phyloP scores from a whole-genome alignment of 2,113 vertebrate species.

The Pluvianellus socialis region DNA sequence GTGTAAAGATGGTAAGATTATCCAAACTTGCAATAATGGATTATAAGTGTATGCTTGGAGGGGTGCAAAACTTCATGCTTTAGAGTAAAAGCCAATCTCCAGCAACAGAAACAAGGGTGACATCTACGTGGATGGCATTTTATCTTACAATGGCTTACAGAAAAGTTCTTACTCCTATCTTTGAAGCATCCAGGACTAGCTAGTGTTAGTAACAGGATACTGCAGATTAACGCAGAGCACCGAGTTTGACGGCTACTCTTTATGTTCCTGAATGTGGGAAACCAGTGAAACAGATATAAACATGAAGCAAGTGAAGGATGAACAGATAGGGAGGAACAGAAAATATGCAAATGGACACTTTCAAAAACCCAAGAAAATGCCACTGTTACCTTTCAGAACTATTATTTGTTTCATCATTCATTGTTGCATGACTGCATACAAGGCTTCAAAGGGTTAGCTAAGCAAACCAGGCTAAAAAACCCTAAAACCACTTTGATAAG shows the following conservation, averaged over 20 bases:
- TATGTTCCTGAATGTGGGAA: not conserved
- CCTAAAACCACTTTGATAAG: not conserved
- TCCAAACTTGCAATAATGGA: not conserved
- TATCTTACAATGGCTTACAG: not conserved
- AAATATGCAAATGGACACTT: not conserved
- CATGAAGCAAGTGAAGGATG: not conserved
- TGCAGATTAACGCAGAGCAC: not conserved
- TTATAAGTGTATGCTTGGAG: not conserved
- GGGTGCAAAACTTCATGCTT: not conserved
- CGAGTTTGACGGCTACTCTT: not conserved
- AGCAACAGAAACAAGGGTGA: not conserved
- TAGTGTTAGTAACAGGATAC: not conserved
- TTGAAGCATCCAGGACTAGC: not conserved
- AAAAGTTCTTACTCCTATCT: not conserved
- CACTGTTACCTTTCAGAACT: not conserved
- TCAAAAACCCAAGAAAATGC: not conserved
- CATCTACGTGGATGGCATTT: not conserved
- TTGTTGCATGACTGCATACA: not conserved
- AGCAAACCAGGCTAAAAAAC: not conserved
- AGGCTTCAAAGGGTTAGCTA: not conserved
- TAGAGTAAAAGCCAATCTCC: not conserved
- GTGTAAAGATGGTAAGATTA: not conserved
- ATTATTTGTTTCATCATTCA: not conserved
- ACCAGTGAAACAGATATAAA: not conserved
- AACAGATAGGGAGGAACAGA: not conserved